These are phyloP conservation scores for Salvelinus fontinalis DNA, from an alignment of 2,113 vertebrate species.

Conservation along the genomic window DNA sequence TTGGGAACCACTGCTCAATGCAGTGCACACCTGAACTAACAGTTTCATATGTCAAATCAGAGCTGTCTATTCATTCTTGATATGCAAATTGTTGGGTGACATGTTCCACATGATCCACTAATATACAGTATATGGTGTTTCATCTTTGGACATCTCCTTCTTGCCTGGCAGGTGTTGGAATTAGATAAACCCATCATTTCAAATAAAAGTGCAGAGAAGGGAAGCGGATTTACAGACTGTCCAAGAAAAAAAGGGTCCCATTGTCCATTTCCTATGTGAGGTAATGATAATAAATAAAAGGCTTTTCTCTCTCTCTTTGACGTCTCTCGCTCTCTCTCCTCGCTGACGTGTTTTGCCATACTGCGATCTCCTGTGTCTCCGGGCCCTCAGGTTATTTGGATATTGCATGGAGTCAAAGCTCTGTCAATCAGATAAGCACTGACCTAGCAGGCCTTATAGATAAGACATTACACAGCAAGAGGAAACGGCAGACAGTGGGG, in stretches of 20 bases:
- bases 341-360: conserved; percentile 50
- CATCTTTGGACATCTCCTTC: conserved; percentile 24
- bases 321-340: conserved; percentile 1
- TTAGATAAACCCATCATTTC: conserved; percentile 55
- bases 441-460: conserved; percentile 65
- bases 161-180: conserved; percentile 54
- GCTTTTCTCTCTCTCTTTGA: conserved; percentile 4
- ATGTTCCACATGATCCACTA: conserved; percentile 15
- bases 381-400: conserved; percentile 64
- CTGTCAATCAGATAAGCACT: conserved; percentile 75
- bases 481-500: conserved; percentile 59
- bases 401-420: conserved; percentile 63
- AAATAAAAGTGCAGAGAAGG: conserved; percentile 46
- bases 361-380: conserved; percentile 59
- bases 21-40: too few relatives aligned
- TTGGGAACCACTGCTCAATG: too few relatives aligned
- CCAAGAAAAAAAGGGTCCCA: conserved; percentile 38
- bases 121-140: conserved; percentile 22
- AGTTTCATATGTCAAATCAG: too few relatives aligned
- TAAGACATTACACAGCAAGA: conserved; percentile 66
- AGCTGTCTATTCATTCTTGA: too few relatives aligned
- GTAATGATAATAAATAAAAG: conserved; percentile 54
- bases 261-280: conserved; percentile 52
- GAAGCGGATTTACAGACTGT: conserved; percentile 44
- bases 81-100: neutral